phyloP scores from a whole-genome alignment of 2,113 vertebrate species.

The Oostethus manadensis region DNA sequence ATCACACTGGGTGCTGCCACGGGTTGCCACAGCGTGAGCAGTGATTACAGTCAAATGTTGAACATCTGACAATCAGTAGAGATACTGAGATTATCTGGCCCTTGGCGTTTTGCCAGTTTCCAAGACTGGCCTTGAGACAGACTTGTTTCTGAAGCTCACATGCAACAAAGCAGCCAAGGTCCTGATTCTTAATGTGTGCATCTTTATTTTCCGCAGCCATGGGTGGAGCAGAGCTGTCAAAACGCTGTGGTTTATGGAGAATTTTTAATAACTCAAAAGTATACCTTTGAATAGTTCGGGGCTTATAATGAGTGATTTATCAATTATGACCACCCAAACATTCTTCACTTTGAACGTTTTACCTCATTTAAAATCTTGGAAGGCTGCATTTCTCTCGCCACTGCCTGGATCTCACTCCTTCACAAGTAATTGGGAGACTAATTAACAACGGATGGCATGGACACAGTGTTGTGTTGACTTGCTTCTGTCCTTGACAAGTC shows the following conservation, averaged over 20 bases:
- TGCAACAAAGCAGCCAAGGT: conserved; percentile 30
- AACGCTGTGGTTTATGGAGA: conserved; percentile 19
- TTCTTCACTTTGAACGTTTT: conserved; percentile 39
- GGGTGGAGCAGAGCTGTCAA: conserved; percentile 30
- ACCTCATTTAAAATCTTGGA: conserved; percentile 46
- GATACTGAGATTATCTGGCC: conserved; percentile 48
- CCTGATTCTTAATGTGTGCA: conserved; percentile 22
- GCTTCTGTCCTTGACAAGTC: background rate
- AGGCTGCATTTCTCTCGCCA: conserved; percentile 13
- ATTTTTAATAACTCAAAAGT: conserved; percentile 36
- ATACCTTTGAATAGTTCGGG: conserved; percentile 23
- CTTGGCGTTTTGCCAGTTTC: conserved; percentile 46
- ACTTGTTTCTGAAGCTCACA: conserved; percentile 32
- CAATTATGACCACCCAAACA: conserved; percentile 37
- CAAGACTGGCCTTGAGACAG: conserved; percentile 34
- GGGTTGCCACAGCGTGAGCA: too few relatives aligned
- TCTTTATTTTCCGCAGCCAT: conserved; percentile 13
- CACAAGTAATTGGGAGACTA: conserved; percentile 55
- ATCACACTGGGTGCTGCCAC: too few relatives aligned
- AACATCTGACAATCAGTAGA: conserved; percentile 53
- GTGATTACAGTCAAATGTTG: conserved; percentile 40
- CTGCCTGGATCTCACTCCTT: conserved; percentile 21
- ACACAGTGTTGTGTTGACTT: conserved; percentile 13
- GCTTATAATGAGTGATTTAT: conserved; percentile 52
- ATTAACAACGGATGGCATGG: conserved; percentile 24